A percentile compares a stretch with the other conserved stretches of the same genome.
Conservation (phyloP, 2,113 vertebrate species). For the Malurus melanocephalus region DNA sequence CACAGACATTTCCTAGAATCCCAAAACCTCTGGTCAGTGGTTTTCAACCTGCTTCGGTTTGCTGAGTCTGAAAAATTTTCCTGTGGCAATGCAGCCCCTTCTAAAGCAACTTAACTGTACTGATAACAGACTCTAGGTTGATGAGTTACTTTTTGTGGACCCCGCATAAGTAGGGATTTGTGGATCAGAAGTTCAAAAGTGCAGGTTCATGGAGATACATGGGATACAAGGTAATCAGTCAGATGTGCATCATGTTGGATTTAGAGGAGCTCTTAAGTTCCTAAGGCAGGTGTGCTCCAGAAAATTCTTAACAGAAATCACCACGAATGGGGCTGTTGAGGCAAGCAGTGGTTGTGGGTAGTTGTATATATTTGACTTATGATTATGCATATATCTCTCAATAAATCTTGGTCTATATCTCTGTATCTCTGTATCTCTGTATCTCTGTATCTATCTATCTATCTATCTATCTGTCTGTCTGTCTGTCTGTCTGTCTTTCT, state of each 20-base stretch:
- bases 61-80: background rate
- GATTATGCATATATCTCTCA: background rate
- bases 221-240: background rate
- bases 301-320: background rate
- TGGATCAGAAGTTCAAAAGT: slow-evolving; percentile 18
- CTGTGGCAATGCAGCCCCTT: background rate
- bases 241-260: background rate
- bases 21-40: background rate
- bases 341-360: background rate
- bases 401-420: background rate
- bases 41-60: slow-evolving; percentile 18
- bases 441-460: background rate
- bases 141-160: slow-evolving; percentile 49
- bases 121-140: slow-evolving; percentile 40
- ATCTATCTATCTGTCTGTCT: background rate
- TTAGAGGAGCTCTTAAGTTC: background rate
- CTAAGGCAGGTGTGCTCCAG: background rate
- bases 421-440: too few relatives aligned
- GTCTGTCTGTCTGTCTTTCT: background rate
- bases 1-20: background rate
- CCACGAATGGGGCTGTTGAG: background rate
- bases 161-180: background rate
- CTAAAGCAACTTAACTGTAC: slow-evolving; percentile 4
- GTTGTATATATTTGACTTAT: background rate
- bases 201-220: slow-evolving; percentile 23